A percentile compares a stretch with the other conserved stretches of the same genome.
phyloP scores from a whole-genome alignment of 2,113 vertebrate genomes.

The Sander lucioperca region DNA sequence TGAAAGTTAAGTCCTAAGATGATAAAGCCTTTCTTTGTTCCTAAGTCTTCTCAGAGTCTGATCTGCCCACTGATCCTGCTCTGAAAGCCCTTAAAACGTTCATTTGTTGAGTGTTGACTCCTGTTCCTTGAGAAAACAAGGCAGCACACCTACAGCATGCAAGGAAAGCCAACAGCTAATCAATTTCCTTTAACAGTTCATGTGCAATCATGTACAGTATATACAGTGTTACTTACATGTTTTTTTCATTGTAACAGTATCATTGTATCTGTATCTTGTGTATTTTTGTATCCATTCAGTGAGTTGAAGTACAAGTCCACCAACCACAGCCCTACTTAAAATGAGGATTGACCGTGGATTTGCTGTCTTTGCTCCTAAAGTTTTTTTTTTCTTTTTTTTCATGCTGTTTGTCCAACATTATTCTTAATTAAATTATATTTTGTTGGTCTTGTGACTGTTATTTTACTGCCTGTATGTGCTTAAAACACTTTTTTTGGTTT shows the following conservation, averaged over 20 bases:
- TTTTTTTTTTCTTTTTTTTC: background rate
- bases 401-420: background rate
- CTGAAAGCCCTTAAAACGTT: background rate
- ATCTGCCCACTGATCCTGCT: background rate
- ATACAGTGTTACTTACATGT: background rate
- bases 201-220: background rate
- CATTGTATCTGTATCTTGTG: background rate
- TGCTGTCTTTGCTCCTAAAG: background rate
- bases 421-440: background rate
- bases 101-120: background rate
- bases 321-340: background rate
- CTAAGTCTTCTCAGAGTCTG: background rate
- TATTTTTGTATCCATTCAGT: too few species aligned
- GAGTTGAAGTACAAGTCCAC: too few species aligned
- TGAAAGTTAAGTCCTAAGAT: background rate
- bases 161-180: background rate
- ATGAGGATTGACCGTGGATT: background rate
- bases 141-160: background rate
- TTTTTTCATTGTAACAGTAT: background rate
- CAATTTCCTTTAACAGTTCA: background rate
- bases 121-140: background rate
- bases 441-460: background rate
- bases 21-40: conserved; percentile 11
- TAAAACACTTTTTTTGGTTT: background rate
- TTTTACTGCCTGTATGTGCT: background rate